These are phyloP conservation scores for Nyleta sp. DNA, from an alignment of 2,888 invertebrate genomes.

Conservation along the genomic window DNA sequence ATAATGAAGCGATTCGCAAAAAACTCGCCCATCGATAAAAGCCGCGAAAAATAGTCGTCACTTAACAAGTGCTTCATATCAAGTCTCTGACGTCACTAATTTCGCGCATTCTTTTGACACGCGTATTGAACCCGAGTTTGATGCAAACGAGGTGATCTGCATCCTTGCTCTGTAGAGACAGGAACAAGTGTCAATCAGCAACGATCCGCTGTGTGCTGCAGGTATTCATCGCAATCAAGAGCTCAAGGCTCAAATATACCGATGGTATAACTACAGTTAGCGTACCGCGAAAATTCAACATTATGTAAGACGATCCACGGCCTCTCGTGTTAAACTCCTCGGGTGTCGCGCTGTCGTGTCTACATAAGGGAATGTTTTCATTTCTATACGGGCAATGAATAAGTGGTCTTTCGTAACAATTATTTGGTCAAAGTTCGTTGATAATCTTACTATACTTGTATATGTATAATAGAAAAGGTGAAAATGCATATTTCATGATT, in stretches of 20 bases:
- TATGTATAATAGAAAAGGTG: too few species aligned
- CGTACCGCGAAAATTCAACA: constrained; percentile 51
- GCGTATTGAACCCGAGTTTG: constrained; percentile 44
- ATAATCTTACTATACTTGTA: too few species aligned
- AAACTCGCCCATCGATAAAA: constrained; percentile 18
- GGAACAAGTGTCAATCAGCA: constrained; percentile 79
- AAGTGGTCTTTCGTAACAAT: too few species aligned
- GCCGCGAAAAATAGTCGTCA: constrained; percentile 25
- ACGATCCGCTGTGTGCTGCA: constrained; percentile 66
- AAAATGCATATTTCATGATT: too few species aligned
- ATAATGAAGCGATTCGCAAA: constrained; percentile 23
- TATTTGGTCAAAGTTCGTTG: too few species aligned
- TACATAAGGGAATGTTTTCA: neutral
- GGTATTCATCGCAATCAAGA: constrained; percentile 73
- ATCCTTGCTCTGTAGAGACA: constrained; percentile 71
- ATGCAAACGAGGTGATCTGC: constrained; percentile 59
- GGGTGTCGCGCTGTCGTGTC: neutral
- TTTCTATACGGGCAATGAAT: too few species aligned
- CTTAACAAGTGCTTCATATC: constrained; percentile 41
- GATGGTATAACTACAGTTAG: constrained; percentile 59
- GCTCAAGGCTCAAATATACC: constrained; percentile 70
- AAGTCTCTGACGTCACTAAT: constrained; percentile 47
- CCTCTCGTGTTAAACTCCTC: constrained; percentile 25
- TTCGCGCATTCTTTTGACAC: constrained; percentile 54
- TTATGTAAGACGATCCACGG: constrained; percentile 44